phyloP scores from a whole-genome alignment of 2,113 vertebrate species.

The Notothenia coriiceps region DNA sequence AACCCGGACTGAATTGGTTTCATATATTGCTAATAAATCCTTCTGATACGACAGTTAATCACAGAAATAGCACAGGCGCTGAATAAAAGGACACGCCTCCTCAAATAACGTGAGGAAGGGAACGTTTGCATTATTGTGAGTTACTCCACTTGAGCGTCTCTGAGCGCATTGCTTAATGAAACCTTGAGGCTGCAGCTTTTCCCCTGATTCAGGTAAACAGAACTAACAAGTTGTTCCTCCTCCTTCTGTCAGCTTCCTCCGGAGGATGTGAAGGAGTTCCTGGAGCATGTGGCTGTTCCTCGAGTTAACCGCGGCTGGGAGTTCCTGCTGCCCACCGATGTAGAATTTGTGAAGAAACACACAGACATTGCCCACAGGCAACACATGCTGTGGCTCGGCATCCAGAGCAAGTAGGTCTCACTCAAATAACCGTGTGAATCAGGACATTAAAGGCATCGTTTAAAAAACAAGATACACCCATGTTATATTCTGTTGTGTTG shows the following conservation, averaged over 20 bases:
- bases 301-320: conserved; percentile 97
- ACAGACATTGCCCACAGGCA: conserved; percentile 96
- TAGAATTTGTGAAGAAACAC: conserved; percentile 95
- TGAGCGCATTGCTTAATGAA: background rate
- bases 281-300: conserved; percentile 94
- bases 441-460: background rate
- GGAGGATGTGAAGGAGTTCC: conserved; percentile 97
- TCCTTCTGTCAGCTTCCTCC: conserved; percentile 89
- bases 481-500: too few relatives aligned
- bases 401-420: conserved; percentile 93
- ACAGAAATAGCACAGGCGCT: background rate
- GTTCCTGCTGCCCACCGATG: conserved; percentile 91
- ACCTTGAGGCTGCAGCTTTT: background rate
- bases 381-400: conserved; percentile 97
- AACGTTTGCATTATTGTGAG: background rate
- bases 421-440: background rate
- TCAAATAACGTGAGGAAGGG: background rate
- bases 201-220: background rate
- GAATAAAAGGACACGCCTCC: background rate
- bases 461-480: too few relatives aligned
- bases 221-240: conserved; percentile 1
- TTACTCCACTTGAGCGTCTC: background rate
- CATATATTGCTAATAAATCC: background rate
- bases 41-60: background rate
- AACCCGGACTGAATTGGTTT: background rate